A percentile compares a stretch with the other conserved stretches of the same genome.
phyloP scores from a whole-genome alignment of 92 coral and sea anemone genomes.

The Porites evermanni region DNA sequence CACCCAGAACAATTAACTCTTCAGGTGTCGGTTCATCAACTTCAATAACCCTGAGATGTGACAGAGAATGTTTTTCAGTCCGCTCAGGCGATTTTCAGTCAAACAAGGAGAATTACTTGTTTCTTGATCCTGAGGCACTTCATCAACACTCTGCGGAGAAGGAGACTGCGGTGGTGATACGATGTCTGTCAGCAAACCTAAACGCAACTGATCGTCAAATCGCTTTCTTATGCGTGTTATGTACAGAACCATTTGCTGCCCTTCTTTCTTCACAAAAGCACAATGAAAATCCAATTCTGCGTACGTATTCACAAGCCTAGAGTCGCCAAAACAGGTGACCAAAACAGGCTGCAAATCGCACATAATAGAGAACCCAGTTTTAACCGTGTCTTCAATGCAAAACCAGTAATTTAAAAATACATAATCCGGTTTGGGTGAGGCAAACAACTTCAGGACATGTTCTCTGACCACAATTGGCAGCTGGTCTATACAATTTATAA shows the following conservation, averaged over 20 bases:
- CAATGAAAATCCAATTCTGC: too few species aligned
- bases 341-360: background rate
- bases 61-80: background rate
- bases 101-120: background rate
- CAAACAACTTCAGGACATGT: background rate
- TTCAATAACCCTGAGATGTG: background rate
- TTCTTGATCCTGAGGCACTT: background rate
- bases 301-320: background rate
- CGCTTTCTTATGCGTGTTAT: background rate
- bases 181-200: too few species aligned
- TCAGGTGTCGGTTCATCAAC: background rate
- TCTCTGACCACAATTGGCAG: background rate
- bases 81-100: background rate
- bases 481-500: background rate
- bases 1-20: background rate
- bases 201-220: background rate
- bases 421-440: background rate
- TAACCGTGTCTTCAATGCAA: too few species aligned
- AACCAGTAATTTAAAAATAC: background rate
- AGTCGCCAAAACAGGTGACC: background rate
- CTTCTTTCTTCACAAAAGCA: background rate
- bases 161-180: slow-evolving; percentile 4
- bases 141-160: slow-evolving; percentile 9
- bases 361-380: background rate
- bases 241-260: background rate